Evolutionary conservation across 2,113 vertebrate genomes (phyloP).

Genomic region (Malurus alboscapulatus): DNA sequence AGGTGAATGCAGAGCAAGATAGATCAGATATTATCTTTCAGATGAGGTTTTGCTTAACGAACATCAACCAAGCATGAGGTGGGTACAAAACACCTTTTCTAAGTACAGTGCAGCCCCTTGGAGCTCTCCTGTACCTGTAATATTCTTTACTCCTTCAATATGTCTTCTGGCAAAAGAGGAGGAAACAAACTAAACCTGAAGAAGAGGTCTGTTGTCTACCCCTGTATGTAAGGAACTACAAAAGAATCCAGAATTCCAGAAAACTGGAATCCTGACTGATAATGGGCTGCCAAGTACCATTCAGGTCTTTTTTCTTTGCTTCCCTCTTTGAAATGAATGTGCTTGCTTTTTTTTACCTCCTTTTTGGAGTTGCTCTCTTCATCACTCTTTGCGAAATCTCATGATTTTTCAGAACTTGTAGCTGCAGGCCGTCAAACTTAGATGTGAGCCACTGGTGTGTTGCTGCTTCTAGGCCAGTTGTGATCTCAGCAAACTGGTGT

Average conservation of each 20-base stretch:
- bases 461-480: conserved; percentile 67
- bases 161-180: not conserved
- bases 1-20: not conserved
- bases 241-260: not conserved
- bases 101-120: not conserved
- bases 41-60: not conserved
- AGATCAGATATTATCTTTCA: not conserved
- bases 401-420: conserved; percentile 35
- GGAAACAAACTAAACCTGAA: not conserved
- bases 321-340: not conserved
- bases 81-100: not conserved
- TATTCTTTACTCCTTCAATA: not conserved
- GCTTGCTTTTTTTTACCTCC: not conserved
- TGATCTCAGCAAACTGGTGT: conserved; percentile 44
- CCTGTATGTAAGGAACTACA: not conserved
- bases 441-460: conserved; percentile 66
- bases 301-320: not conserved
- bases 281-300: not conserved
- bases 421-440: conserved; percentile 65
- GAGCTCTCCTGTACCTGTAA: not conserved
- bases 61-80: not conserved
- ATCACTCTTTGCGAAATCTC: not conserved
- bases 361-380: not conserved
- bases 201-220: not conserved
- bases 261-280: not conserved